Conservation (phyloP, 2,888 invertebrate genomes). For the Sinohyriopsis cumingii region DNA sequence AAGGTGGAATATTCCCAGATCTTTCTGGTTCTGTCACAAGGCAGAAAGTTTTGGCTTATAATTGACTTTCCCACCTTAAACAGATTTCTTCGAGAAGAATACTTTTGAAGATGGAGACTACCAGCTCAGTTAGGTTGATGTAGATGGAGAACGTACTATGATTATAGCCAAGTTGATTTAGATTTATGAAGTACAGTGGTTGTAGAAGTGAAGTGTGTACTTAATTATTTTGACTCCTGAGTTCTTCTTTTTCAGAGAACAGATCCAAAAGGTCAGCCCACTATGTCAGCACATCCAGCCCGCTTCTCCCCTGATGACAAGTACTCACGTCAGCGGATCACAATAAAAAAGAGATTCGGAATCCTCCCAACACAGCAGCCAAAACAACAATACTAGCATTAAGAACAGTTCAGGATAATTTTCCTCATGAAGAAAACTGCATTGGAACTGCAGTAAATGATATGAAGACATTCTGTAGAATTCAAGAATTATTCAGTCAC, state of each 20-base stretch:
- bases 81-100: too few relatives aligned
- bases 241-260: conserved; percentile 79
- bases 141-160: background rate
- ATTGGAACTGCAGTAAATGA: too few relatives aligned
- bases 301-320: conserved; percentile 97
- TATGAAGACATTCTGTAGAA: too few relatives aligned
- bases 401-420: too few relatives aligned
- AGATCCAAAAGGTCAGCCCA: conserved; percentile 85
- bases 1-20: too few relatives aligned
- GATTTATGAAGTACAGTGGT: background rate
- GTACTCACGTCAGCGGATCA: conserved; percentile 90
- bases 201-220: background rate
- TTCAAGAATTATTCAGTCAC: too few relatives aligned
- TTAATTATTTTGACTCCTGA: background rate
- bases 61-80: too few relatives aligned
- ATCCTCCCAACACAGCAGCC: conserved; percentile 89
- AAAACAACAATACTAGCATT: conserved; percentile 35
- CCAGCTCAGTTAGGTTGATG: background rate
- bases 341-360: conserved; percentile 90
- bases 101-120: conserved; percentile 50
- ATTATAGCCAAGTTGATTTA: background rate
- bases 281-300: conserved; percentile 92
- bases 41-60: too few relatives aligned
- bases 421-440: too few relatives aligned
- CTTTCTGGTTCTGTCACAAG: too few relatives aligned